Evolutionary conservation across 2,113 vertebrate genomes (phyloP), one percentile per base, ranked within the genome.

Genomic region (Centropus unirufus): DNA sequence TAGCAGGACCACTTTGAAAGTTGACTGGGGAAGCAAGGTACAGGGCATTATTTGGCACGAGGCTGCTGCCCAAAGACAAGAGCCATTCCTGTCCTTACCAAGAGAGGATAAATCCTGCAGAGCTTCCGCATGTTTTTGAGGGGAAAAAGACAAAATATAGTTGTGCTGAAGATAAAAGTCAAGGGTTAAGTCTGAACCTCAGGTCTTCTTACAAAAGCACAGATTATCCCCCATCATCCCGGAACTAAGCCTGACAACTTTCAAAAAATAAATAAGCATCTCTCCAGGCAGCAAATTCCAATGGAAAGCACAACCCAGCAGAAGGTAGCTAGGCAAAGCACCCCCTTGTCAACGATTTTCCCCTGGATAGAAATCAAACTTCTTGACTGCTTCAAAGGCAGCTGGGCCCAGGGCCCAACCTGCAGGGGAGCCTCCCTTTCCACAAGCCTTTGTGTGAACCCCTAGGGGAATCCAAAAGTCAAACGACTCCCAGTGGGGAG

Each of bases 281-380:
- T 96, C 94, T 86, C 70, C 63, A 79, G 82, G 84, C 74, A 94
- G 85, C 62, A 30, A 92, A 93, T 95, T 93, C 81, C 83, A 83
- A 39, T 51, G 78, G 69, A 83, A 92, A 91, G 73, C 93, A 92
- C 69, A 83, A 77, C 79, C 42, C 76, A 61, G 86, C 77, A 83
- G 85, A 94, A 93, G 81, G 90, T 85, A 85, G 74, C 82, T 81
- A 94, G 82, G 95, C 63, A 10, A 85, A 92, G 27, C 57, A 87
- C 57, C 9, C 12, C n/a, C 59, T 85, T 88, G 73, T 90, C 61
- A 68, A 72, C 81, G 72, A 80, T 59, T 70, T 74, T 88, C 52
- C 34, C 42, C 76, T 78, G 85, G 34, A 47, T 74, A 78, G 76
- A 64, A 94, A 90, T 47, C 68, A 95, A 70, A 70, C 55, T 67